Base-by-base conservation (phyloP, 2,113 vertebrate species). In the Arenaria interpres region DNA sequence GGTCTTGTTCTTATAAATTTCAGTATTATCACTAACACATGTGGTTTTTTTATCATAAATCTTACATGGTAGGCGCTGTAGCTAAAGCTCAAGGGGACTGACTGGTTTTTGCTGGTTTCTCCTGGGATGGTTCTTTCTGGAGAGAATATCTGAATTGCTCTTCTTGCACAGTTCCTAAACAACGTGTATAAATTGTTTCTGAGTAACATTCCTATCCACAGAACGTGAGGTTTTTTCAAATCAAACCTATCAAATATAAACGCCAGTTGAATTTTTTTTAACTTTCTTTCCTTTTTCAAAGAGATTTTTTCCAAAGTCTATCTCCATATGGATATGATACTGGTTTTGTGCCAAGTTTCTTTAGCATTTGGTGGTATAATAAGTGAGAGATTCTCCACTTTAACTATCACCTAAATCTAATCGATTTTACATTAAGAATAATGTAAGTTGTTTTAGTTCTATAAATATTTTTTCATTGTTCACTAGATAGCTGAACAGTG, bases 11-110 rank as follows among this genome's bases (percentile, higher is more conserved):
- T 62, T 62, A 8, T 8, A 50, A 82, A 71, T 8, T 20, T 43
- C 39, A 23, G 6, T 77, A 13, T 71, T 63, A 10, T 48, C 48
- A 16, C 12, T 25, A 24, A 39, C 19, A 23, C 4, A 1, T 22
- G 0, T 22, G 0, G 7, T 30, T 43, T 14, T 21, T 13, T 22
- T 41, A 22, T 48, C 4, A 0, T n/a, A 43, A 56, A 35, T 46
- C 15, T 86, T 68, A 56, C 2, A 3, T 30, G 30, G 22, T 13
- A 72, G 12, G 11, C 68, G 10, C 53, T 9, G 9, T 14, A 93
- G n/a, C 20, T 80, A 27, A 68, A 88, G 35, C 79, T 85, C 15
- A 88, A 37, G n/a, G 37, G 8, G 5, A 39, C 62, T 39, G 12
- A 35, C 59, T 62, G 28, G 5, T 12, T 79, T 85, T n/a, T 53